These are phyloP conservation scores for Taurulus bubalis DNA, from an alignment of 2,113 vertebrate genomes.

Conservation along the genomic window DNA sequence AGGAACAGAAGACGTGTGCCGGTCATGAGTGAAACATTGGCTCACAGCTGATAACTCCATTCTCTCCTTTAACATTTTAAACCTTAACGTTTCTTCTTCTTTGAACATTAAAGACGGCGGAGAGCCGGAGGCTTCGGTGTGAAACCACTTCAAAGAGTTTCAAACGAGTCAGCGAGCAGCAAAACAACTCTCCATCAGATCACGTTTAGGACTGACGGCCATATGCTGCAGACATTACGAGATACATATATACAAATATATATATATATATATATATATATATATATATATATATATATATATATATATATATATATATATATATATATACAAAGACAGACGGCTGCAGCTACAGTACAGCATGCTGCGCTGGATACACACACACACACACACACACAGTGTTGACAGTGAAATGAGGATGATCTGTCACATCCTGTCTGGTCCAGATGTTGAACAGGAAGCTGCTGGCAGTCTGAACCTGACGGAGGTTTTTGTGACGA, in stretches of 20 bases:
- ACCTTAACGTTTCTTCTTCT: slow-evolving; percentile 33
- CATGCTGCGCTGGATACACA: slow-evolving; percentile 27
- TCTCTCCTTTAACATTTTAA: slow-evolving; percentile 45
- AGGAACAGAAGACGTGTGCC: neutral
- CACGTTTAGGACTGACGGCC: slow-evolving; percentile 46
- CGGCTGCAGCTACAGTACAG: slow-evolving; percentile 13
- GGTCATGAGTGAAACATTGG: neutral
- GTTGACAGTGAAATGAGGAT: slow-evolving; percentile 24
- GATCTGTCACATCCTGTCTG: slow-evolving; percentile 1
- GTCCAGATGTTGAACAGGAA: slow-evolving; percentile 47
- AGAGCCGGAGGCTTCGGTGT: slow-evolving; percentile 10
- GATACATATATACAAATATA: neutral
- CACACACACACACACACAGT: neutral
- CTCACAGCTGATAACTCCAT: slow-evolving; percentile 4
- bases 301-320: no score
- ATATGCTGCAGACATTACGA: slow-evolving; percentile 63
- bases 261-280: no score
- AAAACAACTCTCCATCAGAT: neutral
- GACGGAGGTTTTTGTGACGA: no score
- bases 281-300: no score
- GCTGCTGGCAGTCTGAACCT: slow-evolving; percentile 18
- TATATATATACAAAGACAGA: slow-evolving; percentile 25
- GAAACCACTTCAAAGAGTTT: slow-evolving; percentile 5
- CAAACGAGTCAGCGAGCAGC: no score
- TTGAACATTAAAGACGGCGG: slow-evolving; percentile 10